Percentiles rank a stretch among this genome's conserved stretches.
phyloP scores from a whole-genome alignment of 2,797 vertebrate species.

The Enteromius mattozi region DNA sequence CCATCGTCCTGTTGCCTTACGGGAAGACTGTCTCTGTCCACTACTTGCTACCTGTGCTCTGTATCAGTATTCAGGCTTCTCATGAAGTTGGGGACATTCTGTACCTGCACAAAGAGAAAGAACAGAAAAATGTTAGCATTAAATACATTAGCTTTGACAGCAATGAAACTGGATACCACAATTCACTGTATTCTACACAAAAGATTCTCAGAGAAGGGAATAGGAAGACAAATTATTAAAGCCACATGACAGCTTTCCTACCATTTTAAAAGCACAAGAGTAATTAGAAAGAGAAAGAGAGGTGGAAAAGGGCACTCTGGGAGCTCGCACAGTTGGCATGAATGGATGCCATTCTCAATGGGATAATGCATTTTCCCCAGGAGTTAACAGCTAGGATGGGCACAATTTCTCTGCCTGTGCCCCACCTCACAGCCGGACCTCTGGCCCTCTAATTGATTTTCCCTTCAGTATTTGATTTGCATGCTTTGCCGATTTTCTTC shows the following conservation, averaged over 20 bases:
- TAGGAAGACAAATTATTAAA: constrained; percentile 44
- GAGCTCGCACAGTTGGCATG: constrained; percentile 50
- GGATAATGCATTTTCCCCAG: constrained; percentile 68
- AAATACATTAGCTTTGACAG: constrained; percentile 34
- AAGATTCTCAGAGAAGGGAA: constrained; percentile 34
- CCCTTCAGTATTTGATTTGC: constrained; percentile 75
- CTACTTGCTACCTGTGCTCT: constrained; percentile 60
- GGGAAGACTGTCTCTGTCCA: constrained; percentile 70
- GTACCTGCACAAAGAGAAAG: constrained; percentile 75
- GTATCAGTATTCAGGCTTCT: constrained; percentile 74
- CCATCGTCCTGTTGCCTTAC: constrained; percentile 75
- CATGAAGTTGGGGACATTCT: constrained; percentile 74
- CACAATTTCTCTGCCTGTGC: constrained; percentile 72
- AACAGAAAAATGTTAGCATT: constrained; percentile 47
- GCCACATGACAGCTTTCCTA: constrained; percentile 45
- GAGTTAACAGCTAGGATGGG: constrained; percentile 71
- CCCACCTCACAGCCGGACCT: constrained; percentile 63
- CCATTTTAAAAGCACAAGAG: constrained; percentile 50
- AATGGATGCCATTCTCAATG: constrained; percentile 57
- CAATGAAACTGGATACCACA: constrained; percentile 6
- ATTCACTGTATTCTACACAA: constrained; percentile 6
- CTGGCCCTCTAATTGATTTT: constrained; percentile 79
- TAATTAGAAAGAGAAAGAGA: constrained; percentile 51
- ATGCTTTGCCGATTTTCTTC: constrained; percentile 75
- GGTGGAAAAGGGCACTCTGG: constrained; percentile 55